Evolutionary conservation across 1,140 invertebrate species (phyloP), one percentile per base, ranked within the genome.

Genomic region (Druon quercuslanigerum): DNA sequence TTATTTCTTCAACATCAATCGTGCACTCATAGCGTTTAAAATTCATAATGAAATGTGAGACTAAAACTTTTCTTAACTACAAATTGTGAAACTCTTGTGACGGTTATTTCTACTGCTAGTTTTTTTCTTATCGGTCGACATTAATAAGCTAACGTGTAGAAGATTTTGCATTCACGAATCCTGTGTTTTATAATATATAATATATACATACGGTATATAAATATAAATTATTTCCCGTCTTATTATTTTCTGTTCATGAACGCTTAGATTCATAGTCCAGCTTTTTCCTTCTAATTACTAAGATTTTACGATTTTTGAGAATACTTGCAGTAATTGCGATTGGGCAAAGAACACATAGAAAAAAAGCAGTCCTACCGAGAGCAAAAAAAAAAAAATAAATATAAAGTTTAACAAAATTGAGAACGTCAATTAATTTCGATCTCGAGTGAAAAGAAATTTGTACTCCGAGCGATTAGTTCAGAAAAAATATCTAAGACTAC

Each of bases 211-310:
- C 70, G 57, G 73, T 80, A 81, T 85, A 86, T 70, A 85, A 83
- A 84, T 85, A 86, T 86, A 85, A 84, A 84, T 84, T 79, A 81
- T 78, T 79, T 85, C 52, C 72, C 75, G 83, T 85, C 9, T 79
- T 73, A 74, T 74, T 74, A 73, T 33, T 33, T 33, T 33, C 25
- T 33, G 52, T 40, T 74, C 66, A 54, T 19, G 71, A 74, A 75
- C 71, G 75, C 50, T 73, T 73, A 52, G 13, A 40, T 75, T 16
- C 60, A 72, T 60, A 14, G 20, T 66, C 51, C 73, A 72, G 74
- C 76, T 79, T 71, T 76, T 74, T 54, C 12, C 12, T 57, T 76
- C 77, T 75, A 81, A 51, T 83, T 76, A 81, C 54, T 60, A 74
- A 82, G 51, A 71, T 81, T 56, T 84, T 80, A 80, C 78, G 82